A percentile compares a stretch with the other conserved stretches of the same genome.
Conservation (phyloP, 2,113 vertebrate species). For the Osmerus mordax region DNA sequence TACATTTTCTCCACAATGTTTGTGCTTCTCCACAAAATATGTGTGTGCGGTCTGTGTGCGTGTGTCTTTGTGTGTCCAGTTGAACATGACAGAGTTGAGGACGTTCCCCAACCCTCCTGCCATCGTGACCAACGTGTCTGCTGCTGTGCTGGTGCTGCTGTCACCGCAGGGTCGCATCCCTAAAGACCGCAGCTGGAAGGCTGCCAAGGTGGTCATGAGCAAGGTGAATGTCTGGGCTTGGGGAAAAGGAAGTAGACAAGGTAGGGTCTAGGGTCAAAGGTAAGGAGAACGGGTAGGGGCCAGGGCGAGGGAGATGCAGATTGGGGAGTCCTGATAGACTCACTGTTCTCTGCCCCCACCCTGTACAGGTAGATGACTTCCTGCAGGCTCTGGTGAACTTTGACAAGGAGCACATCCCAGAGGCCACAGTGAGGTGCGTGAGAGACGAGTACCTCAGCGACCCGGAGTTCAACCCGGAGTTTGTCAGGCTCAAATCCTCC, state of each 20-base stretch:
- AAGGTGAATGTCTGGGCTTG: slow-evolving; percentile 51
- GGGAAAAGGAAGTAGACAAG: no score
- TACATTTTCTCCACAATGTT: background rate
- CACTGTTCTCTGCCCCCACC: background rate
- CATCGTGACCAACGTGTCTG: slow-evolving; percentile 63
- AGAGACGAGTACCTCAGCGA: slow-evolving; percentile 74
- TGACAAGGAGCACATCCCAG: slow-evolving; percentile 74
- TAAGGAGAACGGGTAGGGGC: no score
- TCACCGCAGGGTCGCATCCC: slow-evolving; percentile 62
- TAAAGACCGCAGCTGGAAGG: slow-evolving; percentile 78
- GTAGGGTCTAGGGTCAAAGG: no score
- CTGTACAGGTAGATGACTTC: slow-evolving; percentile 68
- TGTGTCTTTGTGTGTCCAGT: slow-evolving; percentile 40
- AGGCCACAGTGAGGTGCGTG: slow-evolving; percentile 64
- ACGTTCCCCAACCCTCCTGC: slow-evolving; percentile 69
- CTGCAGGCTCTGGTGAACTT: slow-evolving; percentile 75
- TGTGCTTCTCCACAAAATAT: background rate
- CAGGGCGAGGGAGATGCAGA: background rate
- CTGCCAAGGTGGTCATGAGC: slow-evolving; percentile 71
- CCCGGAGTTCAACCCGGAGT: slow-evolving; percentile 76
- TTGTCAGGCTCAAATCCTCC: slow-evolving; percentile 75
- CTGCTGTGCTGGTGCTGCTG: slow-evolving; percentile 65
- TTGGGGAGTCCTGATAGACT: no score
- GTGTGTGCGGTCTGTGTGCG: background rate
- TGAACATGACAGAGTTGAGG: slow-evolving; percentile 75